A percentile compares a stretch with the other conserved stretches of the same genome.
These are phyloP conservation scores for Emys orbicularis DNA, from an alignment of 2,797 vertebrate genomes.

Conservation along the genomic window DNA sequence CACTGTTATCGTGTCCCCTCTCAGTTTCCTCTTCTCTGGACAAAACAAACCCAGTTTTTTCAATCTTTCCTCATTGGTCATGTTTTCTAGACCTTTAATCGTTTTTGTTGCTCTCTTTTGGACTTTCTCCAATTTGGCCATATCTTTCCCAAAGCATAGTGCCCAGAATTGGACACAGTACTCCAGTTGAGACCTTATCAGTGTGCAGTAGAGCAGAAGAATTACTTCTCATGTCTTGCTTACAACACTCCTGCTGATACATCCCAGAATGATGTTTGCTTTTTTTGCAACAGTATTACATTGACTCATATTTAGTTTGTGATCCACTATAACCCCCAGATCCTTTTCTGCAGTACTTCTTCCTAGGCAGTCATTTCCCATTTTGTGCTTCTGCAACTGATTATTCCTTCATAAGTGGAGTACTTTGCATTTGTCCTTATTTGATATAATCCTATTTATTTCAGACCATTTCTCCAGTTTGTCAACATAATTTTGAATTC, in stretches of 20 bases:
- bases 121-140: not conserved
- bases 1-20: not conserved
- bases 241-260: not conserved
- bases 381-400: not conserved
- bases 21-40: not conserved
- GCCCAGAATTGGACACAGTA: not conserved
- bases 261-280: not conserved
- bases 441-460: not conserved
- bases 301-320: not conserved
- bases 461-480: not conserved
- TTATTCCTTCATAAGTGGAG: not conserved
- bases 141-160: not conserved
- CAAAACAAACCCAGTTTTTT: not conserved
- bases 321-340: not conserved
- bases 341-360: not conserved
- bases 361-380: not conserved
- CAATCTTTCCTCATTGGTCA: not conserved
- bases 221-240: not conserved
- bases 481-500: not conserved
- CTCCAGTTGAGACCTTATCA: not conserved
- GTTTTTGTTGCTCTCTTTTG: not conserved
- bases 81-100: not conserved
- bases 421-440: not conserved
- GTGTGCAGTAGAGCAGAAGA: not conserved
- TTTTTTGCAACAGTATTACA: not conserved